phyloP scores from a whole-genome alignment of 2,797 vertebrate species.

The Mionectes olivaceus region DNA sequence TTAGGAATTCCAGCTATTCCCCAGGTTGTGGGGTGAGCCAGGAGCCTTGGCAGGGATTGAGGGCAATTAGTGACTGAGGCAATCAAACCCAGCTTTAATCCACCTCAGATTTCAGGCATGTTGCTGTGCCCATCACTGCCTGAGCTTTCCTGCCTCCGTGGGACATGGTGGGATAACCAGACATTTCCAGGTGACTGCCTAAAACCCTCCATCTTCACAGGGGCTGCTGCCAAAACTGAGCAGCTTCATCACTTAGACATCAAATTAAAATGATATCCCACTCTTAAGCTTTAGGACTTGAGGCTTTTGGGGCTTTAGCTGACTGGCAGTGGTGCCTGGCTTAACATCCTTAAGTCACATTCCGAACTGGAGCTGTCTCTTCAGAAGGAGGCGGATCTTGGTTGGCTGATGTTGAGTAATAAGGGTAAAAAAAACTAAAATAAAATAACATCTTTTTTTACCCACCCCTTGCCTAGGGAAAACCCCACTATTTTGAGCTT shows the following conservation, averaged over 20 bases:
- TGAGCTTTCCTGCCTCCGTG: not conserved
- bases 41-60: not conserved
- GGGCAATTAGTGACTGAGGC: not conserved
- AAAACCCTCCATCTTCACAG: not conserved
- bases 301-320: not conserved
- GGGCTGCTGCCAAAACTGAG: not conserved
- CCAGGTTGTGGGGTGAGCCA: not conserved
- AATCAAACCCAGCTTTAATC: not conserved
- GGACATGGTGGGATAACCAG: not conserved
- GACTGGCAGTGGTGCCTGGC: not conserved
- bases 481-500: fast-evolving
- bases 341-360: not conserved
- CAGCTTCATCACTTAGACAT: not conserved
- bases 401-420: not conserved
- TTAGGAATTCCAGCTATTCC: conserved; percentile 42
- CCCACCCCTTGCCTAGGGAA: too few relatives aligned
- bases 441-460: too few relatives aligned
- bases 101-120: not conserved
- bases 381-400: not conserved
- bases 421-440: not conserved
- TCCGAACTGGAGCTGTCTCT: not conserved
- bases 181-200: not conserved
- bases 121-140: not conserved
- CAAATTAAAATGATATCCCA: not conserved
- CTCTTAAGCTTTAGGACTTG: fast-evolving